Base-by-base conservation (phyloP, 2,113 vertebrate species). In the Atlantisia rogersi region DNA sequence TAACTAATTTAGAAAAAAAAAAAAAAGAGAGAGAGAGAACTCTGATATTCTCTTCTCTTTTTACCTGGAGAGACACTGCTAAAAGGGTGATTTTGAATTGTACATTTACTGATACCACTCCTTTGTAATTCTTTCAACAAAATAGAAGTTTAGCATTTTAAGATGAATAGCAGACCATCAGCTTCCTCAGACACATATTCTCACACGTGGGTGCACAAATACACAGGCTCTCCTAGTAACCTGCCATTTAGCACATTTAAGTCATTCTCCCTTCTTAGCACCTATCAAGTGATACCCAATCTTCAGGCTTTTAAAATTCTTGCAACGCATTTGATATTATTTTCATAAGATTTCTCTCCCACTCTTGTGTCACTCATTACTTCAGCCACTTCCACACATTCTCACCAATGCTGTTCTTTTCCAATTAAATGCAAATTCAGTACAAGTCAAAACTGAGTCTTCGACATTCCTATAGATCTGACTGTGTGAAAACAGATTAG, bases 341-440 rank as follows among this genome's bases (percentile, higher is more conserved):
- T 94, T 92, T 85, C 0, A 86, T 35, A 35, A 70, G 19, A 59
- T 56, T 81, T 83, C 63, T 62, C 32, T 70, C 52, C 42, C 29
- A 60, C 63, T 94, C 67, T 67, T 31, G 46, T 69, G 39, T 78
- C 64, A 73, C 29, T 88, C 44, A 37, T 44, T 77, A 60, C 25
- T 90, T 80, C 64, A 91, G 60, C 10, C 73, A 74, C 20, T 92
- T 71, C 68, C 59, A 82, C 37, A 80, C 8, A 20, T 65, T 86
- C 46, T 74, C 32, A 77, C 10, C 25, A 81, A 46, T 16, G 39
- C 32, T 19, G 15, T 12, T 76, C 35, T 62, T 80, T 88, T 67
- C 50, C 50, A 81, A 48, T 67, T 62, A 91, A 75, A 96, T 75
- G 46, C 29, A 83, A 94, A 81, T 71, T 81, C 22, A 64, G 29